These are phyloP conservation scores for Drosophila ogumai DNA, from an alignment of 1,140 invertebrate species.

Conservation along the genomic window DNA sequence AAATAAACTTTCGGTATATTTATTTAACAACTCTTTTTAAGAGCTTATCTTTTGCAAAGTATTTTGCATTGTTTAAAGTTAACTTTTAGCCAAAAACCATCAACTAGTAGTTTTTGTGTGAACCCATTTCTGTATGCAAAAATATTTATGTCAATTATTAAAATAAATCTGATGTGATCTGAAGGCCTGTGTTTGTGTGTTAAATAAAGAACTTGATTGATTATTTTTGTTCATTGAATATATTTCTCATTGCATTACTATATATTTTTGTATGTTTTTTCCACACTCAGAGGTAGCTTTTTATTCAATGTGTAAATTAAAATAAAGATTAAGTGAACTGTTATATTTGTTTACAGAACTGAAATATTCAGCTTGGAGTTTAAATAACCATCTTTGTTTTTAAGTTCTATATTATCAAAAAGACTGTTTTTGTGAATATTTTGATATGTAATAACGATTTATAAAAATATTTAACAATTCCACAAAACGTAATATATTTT, in stretches of 20 bases:
- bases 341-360: not conserved
- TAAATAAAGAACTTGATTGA: conserved; percentile 15
- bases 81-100: not conserved
- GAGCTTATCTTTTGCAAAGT: not conserved
- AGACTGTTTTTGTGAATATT: not conserved
- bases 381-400: not conserved
- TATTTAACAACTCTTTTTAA: not conserved
- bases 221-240: conserved; percentile 2
- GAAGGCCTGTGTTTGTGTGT: not conserved
- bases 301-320: not conserved
- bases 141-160: conserved; percentile 11
- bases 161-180: not conserved
- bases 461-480: not conserved
- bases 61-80: not conserved
- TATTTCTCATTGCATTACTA: not conserved
- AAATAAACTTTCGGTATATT: not conserved
- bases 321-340: not conserved
- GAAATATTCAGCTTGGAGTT: not conserved
- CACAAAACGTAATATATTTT: not conserved
- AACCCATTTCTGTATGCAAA: not conserved
- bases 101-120: not conserved
- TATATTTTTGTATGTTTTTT: not conserved
- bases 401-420: not conserved
- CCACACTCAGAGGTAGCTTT: not conserved
- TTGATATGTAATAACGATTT: not conserved